Conservation (phyloP, 2,113 vertebrate genomes). For the Neogobius melanostomus region DNA sequence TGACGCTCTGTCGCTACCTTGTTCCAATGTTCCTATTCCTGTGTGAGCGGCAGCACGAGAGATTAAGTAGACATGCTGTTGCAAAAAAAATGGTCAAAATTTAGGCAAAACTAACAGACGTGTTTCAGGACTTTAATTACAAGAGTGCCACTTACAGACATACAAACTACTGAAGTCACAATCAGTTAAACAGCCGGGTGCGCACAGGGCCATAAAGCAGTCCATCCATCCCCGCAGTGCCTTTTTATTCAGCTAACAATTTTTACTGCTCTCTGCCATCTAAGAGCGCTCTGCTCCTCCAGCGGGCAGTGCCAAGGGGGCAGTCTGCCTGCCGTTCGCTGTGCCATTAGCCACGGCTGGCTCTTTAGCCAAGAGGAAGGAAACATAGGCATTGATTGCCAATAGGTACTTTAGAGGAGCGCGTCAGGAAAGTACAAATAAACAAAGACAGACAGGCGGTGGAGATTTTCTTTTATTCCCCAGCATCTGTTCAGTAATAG, state of each 20-base stretch:
- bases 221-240: constrained; percentile 60
- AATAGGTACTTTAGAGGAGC: constrained; percentile 59
- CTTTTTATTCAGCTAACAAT: constrained; percentile 63
- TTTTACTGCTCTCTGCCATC: constrained; percentile 69
- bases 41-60: constrained; percentile 39
- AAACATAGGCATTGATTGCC: constrained; percentile 53
- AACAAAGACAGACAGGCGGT: constrained; percentile 52
- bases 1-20: constrained; percentile 52
- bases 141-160: constrained; percentile 18
- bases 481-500: constrained; percentile 67
- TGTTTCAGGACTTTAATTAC: constrained; percentile 33
- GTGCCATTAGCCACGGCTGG: constrained; percentile 65
- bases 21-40: constrained; percentile 53
- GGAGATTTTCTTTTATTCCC: constrained; percentile 55
- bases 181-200: constrained; percentile 43
- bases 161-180: constrained; percentile 32
- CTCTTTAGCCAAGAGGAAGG: constrained; percentile 68
- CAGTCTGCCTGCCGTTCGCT: constrained; percentile 59
- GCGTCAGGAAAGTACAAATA: constrained; percentile 44
- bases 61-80: constrained; percentile 35
- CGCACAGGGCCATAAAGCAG: constrained; percentile 53
- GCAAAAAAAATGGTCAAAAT: constrained; percentile 3
- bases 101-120: neutral
- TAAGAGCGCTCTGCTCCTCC: constrained; percentile 57
- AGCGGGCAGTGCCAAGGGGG: constrained; percentile 66